A percentile compares a stretch with the other conserved stretches of the same genome.
These are phyloP conservation scores for Parnassius apollo DNA, from an alignment of 2,888 invertebrate species.

Conservation along the genomic window DNA sequence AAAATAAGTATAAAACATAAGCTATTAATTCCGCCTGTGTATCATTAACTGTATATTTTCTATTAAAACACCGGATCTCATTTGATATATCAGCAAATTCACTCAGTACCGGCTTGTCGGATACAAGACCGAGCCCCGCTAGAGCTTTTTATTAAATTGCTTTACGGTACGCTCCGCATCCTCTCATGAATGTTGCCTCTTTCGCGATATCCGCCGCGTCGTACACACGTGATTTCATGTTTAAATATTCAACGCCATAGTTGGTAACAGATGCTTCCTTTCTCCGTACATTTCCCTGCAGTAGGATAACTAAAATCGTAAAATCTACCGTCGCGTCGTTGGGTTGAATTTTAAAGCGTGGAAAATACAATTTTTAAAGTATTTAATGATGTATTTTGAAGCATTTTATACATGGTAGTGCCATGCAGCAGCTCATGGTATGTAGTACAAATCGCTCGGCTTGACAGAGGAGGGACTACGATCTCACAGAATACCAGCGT, in stretches of 20 bases:
- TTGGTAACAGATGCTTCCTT: constrained; percentile 14
- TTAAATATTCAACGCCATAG: constrained; percentile 21
- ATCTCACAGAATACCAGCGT: too few relatives aligned
- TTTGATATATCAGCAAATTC: constrained; percentile 19
- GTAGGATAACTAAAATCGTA: constrained; percentile 9
- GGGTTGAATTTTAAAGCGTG: neutral
- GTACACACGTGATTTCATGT: constrained; percentile 23
- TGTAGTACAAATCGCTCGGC: too few relatives aligned
- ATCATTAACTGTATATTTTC: neutral
- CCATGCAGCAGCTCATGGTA: too few relatives aligned
- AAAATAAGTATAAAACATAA: too few relatives aligned
- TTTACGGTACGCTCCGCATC: constrained; percentile 32
- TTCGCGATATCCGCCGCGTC: constrained; percentile 5
- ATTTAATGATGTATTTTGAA: too few relatives aligned
- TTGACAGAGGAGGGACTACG: too few relatives aligned
- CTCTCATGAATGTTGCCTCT: constrained; percentile 38
- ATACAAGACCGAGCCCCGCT: constrained; percentile 31
- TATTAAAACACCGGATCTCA: neutral
- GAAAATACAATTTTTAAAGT: neutral
- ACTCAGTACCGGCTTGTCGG: constrained; percentile 10
- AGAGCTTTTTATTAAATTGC: constrained; percentile 62
- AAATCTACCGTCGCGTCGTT: neutral
- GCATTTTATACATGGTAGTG: too few relatives aligned
- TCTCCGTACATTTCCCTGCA: constrained; percentile 11
- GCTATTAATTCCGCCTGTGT: neutral